Evolutionary conservation across 2,797 vertebrate species (phyloP), one percentile per base, ranked within the genome.

Genomic region (Thunnus albacares): DNA sequence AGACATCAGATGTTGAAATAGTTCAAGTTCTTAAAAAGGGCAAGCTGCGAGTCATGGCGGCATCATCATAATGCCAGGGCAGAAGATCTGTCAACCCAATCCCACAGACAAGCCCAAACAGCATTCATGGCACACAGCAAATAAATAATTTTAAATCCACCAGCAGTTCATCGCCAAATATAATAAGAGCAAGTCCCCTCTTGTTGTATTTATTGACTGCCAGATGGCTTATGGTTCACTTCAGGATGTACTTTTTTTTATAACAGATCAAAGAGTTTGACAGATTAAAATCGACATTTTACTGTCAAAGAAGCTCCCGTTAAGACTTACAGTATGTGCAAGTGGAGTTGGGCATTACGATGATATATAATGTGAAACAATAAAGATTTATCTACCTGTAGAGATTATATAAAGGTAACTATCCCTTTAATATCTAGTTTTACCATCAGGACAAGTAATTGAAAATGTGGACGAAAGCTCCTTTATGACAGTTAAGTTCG

Each of bases 1-100:
- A 92, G 88, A 80, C 2, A 12, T 89, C 83, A 83, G 81, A 90
- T 92, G 87, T 82, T 81, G 80, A 90, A 92, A 92, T 85, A 77
- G 77, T 88, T 86, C 3, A 64, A 62, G 88, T 84, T 90, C 86
- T 92, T 85, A 81, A 90, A 92, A 91, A 90, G 90, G 88, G 77
- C 84, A 86, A 71, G 53, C 82, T 41, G 75, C 72, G 11, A 83
- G 80, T 80, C 80, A 77, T 76, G 47, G 12, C 61, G 7, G 28
- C 35, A 60, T 64, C 26, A 35, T 57, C 63, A 22, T 60, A 66
- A 57, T 75, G 51, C 70, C 60, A 45, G 61, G 77, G 17, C 63
- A 73, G 30, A 69, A n/a, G 67, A 86, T 85, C 71, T 33, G 79
- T 56, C 77, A 12, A 17, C 57, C 60, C 57, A 57, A 57, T 5